Evolutionary conservation across 2,888 invertebrate genomes (phyloP).

Genomic region (Lasioglossum leucozonium): DNA sequence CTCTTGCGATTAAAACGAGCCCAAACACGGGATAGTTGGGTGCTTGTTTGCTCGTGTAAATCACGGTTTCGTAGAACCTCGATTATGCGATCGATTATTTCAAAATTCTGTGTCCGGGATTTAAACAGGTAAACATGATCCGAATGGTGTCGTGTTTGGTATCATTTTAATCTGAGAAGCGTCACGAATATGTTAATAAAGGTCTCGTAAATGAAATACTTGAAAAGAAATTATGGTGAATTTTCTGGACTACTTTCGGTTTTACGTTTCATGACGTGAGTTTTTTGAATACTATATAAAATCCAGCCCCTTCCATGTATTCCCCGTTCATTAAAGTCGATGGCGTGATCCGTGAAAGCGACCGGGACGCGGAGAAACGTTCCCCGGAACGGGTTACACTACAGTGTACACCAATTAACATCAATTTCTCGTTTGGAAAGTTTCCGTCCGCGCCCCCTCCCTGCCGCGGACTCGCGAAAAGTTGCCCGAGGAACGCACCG

Average conservation of each 20-base stretch:
- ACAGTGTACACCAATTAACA: slow-evolving; percentile 34
- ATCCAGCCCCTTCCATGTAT: slow-evolving; percentile 29
- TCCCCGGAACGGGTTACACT: slow-evolving; percentile 13
- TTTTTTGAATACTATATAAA: slow-evolving; percentile 48
- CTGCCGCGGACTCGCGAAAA: not conserved
- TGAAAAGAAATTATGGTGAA: not conserved
- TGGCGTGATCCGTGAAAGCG: slow-evolving; percentile 50
- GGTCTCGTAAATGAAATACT: not conserved
- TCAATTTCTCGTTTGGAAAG: slow-evolving; percentile 9
- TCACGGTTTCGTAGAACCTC: too few relatives aligned
- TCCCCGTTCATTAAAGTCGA: slow-evolving; percentile 60
- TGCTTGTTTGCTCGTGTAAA: not conserved
- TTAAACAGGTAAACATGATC: not conserved
- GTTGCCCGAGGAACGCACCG: not conserved
- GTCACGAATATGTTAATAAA: not conserved
- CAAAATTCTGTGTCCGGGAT: too few relatives aligned
- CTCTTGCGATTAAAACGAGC: not conserved
- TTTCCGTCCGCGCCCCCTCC: not conserved
- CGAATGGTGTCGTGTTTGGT: not conserved
- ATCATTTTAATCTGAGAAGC: not conserved
- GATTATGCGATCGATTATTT: too few relatives aligned
- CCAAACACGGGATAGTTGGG: not conserved
- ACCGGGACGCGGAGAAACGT: slow-evolving; percentile 18
- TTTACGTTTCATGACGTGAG: not conserved
- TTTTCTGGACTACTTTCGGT: slow-evolving; percentile 16